These are phyloP conservation scores for Tridacna crocea DNA, from an alignment of 2,888 invertebrate genomes.

Conservation along the genomic window DNA sequence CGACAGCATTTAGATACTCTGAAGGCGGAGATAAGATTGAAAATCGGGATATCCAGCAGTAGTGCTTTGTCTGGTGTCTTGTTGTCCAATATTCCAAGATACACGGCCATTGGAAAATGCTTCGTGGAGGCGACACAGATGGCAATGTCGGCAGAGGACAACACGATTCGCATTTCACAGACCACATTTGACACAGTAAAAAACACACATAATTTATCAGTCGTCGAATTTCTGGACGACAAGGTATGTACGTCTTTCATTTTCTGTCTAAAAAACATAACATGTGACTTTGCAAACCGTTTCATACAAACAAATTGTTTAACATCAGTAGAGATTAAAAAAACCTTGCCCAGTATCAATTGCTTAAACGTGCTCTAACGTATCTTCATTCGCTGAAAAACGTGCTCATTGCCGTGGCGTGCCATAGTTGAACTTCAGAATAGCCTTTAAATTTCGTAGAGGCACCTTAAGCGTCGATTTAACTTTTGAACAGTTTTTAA, in stretches of 20 bases:
- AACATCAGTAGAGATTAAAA: too few species aligned
- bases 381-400: too few species aligned
- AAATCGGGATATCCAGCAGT: slow-evolving; percentile 57
- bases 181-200: background rate
- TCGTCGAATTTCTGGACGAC: background rate
- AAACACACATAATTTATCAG: background rate
- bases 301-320: too few species aligned
- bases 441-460: too few species aligned
- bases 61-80: slow-evolving; percentile 67
- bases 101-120: slow-evolving; percentile 62
- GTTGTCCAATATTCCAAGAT: slow-evolving; percentile 62
- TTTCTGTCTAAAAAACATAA: too few species aligned
- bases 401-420: too few species aligned
- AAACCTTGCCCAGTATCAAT: too few species aligned
- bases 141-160: slow-evolving; percentile 43
- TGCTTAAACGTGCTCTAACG: too few species aligned
- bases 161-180: slow-evolving; percentile 60
- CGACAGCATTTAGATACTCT: slow-evolving; percentile 33
- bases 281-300: too few species aligned
- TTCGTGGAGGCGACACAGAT: slow-evolving; percentile 63
- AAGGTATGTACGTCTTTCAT: background rate
- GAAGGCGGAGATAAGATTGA: slow-evolving; percentile 31
- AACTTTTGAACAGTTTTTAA: too few species aligned
- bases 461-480: too few species aligned
- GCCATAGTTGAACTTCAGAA: too few species aligned